Evolutionary conservation across 2,888 invertebrate species (phyloP), one percentile per base, ranked within the genome.

Genomic region (Drosophila silvestris): DNA sequence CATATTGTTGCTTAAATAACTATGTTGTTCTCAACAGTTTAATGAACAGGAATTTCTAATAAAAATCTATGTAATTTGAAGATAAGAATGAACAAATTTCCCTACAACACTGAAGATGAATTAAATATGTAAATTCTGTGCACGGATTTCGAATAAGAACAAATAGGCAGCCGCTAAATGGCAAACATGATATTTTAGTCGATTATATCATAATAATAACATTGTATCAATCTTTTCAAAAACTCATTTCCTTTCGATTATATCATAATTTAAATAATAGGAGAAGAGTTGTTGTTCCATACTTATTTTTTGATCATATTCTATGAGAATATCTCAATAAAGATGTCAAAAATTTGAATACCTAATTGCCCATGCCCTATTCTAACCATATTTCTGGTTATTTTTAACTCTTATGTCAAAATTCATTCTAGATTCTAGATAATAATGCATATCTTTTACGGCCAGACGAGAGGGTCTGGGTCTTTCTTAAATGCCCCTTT

Each of bases 401-500:
- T 1, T 47, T 26, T 9, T 1, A 5, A 4, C 47, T 5, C 1
- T 9, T 33, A 33, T 14, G 26, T 16, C 22, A 9, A 47, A 16
- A 9, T 26, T 47, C 5, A 47, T 47, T 47, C 26, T 1, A 0
- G 26, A 16, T 22, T 26, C 26, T 26, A 22, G 3, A 32, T 32
- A 32, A 32, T 10, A 32, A 39, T 39, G 39, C 19, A 9, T 9
- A n/a, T 41, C 6, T 22, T 47, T 47, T 6, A 47, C 0, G n/a
- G 22, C 14, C 14, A 7, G 3, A 7, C 2, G 14, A 19, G 19
- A 5, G 10, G 0, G 0, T 0, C 5, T 51, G 10, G 0, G 0
- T 0, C 10, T 51, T 19, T 19, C 2, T 14, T 30, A 19, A 51
- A 51, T 30, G 30, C 51, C 28, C 51, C 6, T 51, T 52, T 30